These are phyloP conservation scores for Dendrolimus pini DNA, from an alignment of 2,888 invertebrate genomes.

Conservation along the genomic window DNA sequence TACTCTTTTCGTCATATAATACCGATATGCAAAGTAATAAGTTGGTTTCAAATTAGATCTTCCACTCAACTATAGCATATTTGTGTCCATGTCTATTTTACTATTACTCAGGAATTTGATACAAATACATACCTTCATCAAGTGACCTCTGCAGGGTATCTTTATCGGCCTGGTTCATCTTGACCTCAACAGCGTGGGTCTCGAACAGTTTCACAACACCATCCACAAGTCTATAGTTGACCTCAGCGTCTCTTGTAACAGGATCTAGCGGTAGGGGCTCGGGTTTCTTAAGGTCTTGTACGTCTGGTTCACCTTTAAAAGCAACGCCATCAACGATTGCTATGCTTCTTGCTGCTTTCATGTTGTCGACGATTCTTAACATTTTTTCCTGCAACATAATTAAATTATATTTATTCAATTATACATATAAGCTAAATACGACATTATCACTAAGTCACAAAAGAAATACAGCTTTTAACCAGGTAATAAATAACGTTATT, in stretches of 20 bases:
- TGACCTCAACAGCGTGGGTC: constrained; percentile 87
- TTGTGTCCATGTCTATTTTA: neutral
- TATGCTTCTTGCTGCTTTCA: constrained; percentile 58
- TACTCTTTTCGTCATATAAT: no score
- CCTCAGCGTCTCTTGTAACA: constrained; percentile 82
- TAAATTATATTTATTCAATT: constrained; percentile 18
- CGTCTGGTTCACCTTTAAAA: constrained; percentile 71
- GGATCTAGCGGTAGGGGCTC: constrained; percentile 84
- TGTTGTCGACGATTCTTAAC: constrained; percentile 80
- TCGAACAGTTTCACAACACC: constrained; percentile 85
- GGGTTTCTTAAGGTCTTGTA: constrained; percentile 74
- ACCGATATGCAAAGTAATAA: no score
- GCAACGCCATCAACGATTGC: constrained; percentile 80
- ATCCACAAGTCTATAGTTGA: constrained; percentile 84
- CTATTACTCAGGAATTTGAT: neutral
- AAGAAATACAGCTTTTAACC: no score
- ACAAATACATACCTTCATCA: constrained; percentile 82
- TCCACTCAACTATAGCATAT: no score
- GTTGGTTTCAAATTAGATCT: no score
- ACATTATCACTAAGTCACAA: no score
- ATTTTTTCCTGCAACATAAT: constrained; percentile 78
- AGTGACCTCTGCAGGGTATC: constrained; percentile 86
- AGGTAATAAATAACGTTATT: no score
- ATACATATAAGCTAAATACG: no score
- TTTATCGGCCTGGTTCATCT: constrained; percentile 84